Conservation (phyloP, 2,888 invertebrate species). For the Galerucella calmariensis region DNA sequence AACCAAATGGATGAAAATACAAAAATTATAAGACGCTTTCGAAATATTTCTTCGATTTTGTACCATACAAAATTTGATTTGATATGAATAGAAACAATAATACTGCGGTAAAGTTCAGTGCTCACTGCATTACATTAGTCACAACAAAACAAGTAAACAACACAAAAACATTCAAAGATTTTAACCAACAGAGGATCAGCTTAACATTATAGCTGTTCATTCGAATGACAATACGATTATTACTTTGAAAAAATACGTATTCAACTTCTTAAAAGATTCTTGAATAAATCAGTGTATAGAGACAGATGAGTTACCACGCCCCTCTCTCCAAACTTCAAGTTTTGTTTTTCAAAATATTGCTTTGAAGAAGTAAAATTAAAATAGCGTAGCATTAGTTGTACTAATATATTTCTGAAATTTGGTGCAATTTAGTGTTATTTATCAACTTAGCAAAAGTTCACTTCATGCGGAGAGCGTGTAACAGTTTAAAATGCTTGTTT, state of each 20-base stretch:
- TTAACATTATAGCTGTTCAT: not conserved
- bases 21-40: too few species aligned
- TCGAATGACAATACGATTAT: not conserved
- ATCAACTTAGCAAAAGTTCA: conserved; percentile 15
- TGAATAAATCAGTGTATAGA: conserved; percentile 15
- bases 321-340: conserved; percentile 20
- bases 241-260: not conserved
- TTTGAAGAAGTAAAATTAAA: not conserved
- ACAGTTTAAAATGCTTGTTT: not conserved
- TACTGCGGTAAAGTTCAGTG: conserved; percentile 4
- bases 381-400: not conserved
- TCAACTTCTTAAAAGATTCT: not conserved
- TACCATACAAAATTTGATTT: not conserved
- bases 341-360: not conserved
- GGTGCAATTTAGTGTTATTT: conserved; percentile 20
- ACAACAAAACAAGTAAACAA: conserved; percentile 12
- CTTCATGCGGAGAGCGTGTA: conserved; percentile 1
- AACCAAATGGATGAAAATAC: too few species aligned
- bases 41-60: not conserved
- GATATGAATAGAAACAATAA: not conserved
- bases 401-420: not conserved
- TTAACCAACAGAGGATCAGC: not conserved
- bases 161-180: not conserved
- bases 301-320: conserved; percentile 29
- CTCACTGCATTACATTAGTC: conserved; percentile 1